Evolutionary conservation across 2,113 vertebrate species (phyloP).

Genomic region (Myiopsitta monachus): DNA sequence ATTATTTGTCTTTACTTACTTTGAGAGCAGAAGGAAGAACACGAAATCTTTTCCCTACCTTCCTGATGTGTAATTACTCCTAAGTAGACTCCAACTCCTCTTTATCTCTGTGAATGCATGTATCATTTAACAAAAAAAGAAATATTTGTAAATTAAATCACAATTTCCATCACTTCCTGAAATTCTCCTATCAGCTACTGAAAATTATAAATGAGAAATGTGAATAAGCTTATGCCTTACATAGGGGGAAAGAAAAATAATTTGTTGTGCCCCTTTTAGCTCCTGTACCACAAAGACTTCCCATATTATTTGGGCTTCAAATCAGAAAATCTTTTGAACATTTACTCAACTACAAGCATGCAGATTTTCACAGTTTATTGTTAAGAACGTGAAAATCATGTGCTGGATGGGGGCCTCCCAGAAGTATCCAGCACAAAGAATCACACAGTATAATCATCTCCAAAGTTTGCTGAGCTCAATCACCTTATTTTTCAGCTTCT

Average conservation of each 20-base stretch:
- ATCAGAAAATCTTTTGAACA: not conserved
- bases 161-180: not conserved
- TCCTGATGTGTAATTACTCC: not conserved
- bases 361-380: not conserved
- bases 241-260: not conserved
- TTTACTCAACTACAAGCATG: not conserved
- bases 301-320: not conserved
- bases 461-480: not conserved
- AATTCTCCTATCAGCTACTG: not conserved
- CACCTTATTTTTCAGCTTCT: not conserved
- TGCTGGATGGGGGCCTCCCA: not conserved
- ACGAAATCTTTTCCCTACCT: not conserved
- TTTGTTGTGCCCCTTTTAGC: not conserved
- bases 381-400: not conserved
- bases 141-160: not conserved
- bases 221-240: not conserved
- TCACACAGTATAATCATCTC: not conserved
- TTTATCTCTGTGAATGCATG: not conserved
- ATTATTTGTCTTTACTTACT: not conserved
- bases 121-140: not conserved
- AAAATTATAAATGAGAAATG: not conserved
- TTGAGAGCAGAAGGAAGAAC: not conserved
- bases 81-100: not conserved
- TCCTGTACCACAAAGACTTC: not conserved
- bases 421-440: not conserved